Evolutionary conservation across 2,888 invertebrate genomes (phyloP).

Genomic region (Orgyia antiqua): DNA sequence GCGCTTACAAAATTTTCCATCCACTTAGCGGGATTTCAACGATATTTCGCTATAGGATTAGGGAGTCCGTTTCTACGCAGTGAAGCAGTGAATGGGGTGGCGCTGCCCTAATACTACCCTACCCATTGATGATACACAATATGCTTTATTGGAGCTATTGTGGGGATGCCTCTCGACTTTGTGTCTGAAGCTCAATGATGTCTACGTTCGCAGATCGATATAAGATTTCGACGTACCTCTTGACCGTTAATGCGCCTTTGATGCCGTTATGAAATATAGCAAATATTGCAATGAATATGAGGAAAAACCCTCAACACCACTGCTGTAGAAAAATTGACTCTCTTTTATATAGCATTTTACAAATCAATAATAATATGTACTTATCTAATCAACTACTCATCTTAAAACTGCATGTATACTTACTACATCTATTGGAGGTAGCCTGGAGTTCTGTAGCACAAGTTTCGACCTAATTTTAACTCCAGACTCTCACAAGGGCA

Average conservation of each 20-base stretch:
- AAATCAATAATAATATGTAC: too few species aligned
- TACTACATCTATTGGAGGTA: too few species aligned
- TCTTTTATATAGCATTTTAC: too few species aligned
- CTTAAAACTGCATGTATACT: too few species aligned
- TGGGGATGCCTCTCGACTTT: slow-evolving; percentile 4
- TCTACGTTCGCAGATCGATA: not conserved
- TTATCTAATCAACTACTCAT: too few species aligned
- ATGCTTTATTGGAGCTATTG: slow-evolving; percentile 11
- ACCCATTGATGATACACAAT: slow-evolving; percentile 21
- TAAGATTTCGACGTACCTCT: slow-evolving; percentile 2
- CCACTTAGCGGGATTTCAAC: slow-evolving; percentile 12
- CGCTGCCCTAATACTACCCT: slow-evolving; percentile 35
- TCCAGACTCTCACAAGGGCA: too few species aligned
- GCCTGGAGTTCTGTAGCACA: too few species aligned
- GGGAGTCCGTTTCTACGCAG: slow-evolving; percentile 61
- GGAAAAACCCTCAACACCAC: slow-evolving; percentile 33
- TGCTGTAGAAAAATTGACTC: slow-evolving; percentile 54
- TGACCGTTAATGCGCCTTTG: slow-evolving; percentile 10
- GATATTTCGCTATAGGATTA: not conserved
- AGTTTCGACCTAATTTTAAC: too few species aligned
- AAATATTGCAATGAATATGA: slow-evolving; percentile 19
- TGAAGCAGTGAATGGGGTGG: slow-evolving; percentile 39
- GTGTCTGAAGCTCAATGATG: slow-evolving; percentile 1
- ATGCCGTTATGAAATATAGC: slow-evolving; percentile 12
- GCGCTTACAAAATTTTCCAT: slow-evolving; percentile 28